Percentiles rank a stretch among this genome's conserved stretches.
phyloP scores from a whole-genome alignment of 2,113 vertebrate genomes.

The Noturus placidus region DNA sequence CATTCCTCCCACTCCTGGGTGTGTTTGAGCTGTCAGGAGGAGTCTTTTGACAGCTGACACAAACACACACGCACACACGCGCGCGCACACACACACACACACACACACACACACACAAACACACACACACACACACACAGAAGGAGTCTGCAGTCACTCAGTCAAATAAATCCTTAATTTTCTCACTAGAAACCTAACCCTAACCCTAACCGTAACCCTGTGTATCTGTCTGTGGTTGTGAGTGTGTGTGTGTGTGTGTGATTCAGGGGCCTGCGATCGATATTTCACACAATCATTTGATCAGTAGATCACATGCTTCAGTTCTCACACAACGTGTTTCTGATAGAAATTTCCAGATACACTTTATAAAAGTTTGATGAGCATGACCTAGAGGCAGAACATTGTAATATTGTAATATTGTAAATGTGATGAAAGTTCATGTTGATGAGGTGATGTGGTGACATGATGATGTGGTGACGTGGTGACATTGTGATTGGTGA shows the following conservation, averaged over 20 bases:
- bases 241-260: no score
- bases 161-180: no score
- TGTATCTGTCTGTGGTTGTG: no score
- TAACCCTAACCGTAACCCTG: no score
- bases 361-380: neutral
- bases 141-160: no score
- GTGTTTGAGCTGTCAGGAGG: neutral
- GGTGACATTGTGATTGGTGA: neutral
- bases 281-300: neutral
- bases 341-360: neutral
- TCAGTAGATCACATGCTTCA: neutral
- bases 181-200: no score
- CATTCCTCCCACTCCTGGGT: neutral
- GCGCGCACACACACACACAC: no score
- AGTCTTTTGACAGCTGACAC: constrained; percentile 10
- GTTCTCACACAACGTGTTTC: neutral
- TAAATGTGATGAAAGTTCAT: neutral
- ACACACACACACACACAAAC: no score
- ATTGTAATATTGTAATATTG: neutral
- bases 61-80: no score
- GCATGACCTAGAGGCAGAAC: neutral
- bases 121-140: no score
- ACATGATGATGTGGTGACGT: neutral
- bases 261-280: no score
- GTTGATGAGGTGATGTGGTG: neutral